Base-by-base conservation (phyloP, 2,113 vertebrate species). In the Taurulus bubalis region DNA sequence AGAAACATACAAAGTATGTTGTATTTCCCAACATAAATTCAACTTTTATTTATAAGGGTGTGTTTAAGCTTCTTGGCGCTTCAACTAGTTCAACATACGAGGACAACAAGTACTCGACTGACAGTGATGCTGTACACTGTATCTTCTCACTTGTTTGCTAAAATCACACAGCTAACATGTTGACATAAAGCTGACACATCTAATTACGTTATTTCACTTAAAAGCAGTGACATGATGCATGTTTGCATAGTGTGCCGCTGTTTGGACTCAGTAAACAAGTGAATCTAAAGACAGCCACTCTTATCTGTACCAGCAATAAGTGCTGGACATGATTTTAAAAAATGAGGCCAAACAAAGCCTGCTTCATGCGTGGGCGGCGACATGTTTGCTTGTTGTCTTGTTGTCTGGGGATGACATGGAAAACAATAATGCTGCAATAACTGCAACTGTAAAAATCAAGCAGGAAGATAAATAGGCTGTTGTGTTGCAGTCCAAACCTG, bases 401-500 rank as follows among this genome's bases (percentile, higher is more conserved):
- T 15, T 59, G 28, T 63, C 60, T 22, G 32, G 20, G n/a, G 70
- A 76, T 56, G 59, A 75, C 65, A 79, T 59, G 55, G 18, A 51
- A 63, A 86, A 79, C 76, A 90, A 89, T 75, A 66, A 69, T 24
- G 86, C 60, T 51, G 69, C 71, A 75, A 73, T 87, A 82, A 45
- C 60, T 42, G 78, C 76, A 69, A 47, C 45, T 74, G 86, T 65
- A 84, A 66, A 51, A 36, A 69, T 79, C 70, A 75, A 80, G 73
- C 81, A 59, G 64, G 36, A 79, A 77, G 55, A 86, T 87, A 45
- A 91, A 79, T 68, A 79, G 51, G 66, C 75, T 79, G 76, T 80
- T 83, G 71, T 85, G 72, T 59, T 89, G 85, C 82, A 69, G 65
- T 87, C 36, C 85, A 75, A 90, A 95, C 95, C 95, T 95, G 91